A percentile compares a stretch with the other conserved stretches of the same genome.
Conservation (phyloP, 1,140 invertebrate species). For the Brachionus rubens region DNA sequence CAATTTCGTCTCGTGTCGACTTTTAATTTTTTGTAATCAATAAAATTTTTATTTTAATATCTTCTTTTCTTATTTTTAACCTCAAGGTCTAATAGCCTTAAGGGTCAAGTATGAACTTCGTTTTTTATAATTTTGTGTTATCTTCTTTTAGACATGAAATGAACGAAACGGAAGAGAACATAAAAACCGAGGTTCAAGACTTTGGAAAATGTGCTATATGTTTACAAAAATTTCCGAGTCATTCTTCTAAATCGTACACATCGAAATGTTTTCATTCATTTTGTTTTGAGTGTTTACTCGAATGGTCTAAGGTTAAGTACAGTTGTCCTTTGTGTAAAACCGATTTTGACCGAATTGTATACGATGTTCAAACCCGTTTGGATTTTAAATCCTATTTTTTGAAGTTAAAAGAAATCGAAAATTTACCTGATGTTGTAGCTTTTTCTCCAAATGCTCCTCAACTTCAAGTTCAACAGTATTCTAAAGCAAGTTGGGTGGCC, state of each 20-base stretch:
- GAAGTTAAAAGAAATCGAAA: slow-evolving; percentile 46
- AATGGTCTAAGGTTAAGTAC: slow-evolving; percentile 90
- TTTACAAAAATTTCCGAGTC: slow-evolving; percentile 16
- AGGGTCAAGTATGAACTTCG: too few relatives aligned
- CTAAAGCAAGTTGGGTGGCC: slow-evolving; percentile 61
- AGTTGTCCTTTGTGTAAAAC: slow-evolving; percentile 91
- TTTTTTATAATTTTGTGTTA: too few relatives aligned
- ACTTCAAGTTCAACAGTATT: slow-evolving; percentile 61
- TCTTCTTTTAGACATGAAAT: too few relatives aligned
- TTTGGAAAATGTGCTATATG: slow-evolving; percentile 40
- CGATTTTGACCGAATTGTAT: slow-evolving; percentile 81
- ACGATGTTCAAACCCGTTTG: slow-evolving; percentile 79
- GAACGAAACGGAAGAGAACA: too few relatives aligned
- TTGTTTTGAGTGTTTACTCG: slow-evolving; percentile 83
- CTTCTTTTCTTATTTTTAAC: too few relatives aligned
- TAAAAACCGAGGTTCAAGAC: neutral
- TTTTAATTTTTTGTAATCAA: slow-evolving; percentile 6
- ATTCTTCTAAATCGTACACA: slow-evolving; percentile 72
- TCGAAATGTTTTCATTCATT: slow-evolving; percentile 88
- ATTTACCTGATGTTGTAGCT: neutral
- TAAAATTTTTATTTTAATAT: too few relatives aligned
- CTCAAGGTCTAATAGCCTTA: too few relatives aligned
- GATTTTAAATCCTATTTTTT: slow-evolving; percentile 83
- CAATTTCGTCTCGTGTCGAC: neutral
- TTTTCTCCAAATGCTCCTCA: slow-evolving; percentile 48